Evolutionary conservation across 2,888 invertebrate species (phyloP), one percentile per base, ranked within the genome.

Genomic region (Aleiodes leptofemur): DNA sequence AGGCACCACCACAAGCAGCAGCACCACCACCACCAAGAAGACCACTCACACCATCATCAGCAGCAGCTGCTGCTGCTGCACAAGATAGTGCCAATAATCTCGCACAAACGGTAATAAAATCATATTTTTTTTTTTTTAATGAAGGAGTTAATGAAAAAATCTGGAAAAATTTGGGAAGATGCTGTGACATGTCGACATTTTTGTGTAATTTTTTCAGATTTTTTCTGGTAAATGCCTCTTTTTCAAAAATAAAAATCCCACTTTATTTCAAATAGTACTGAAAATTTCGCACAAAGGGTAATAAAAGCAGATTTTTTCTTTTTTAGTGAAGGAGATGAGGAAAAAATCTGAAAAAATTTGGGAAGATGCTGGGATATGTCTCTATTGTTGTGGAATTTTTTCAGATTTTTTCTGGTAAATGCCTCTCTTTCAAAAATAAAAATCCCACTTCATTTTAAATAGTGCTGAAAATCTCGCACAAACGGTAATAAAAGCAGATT

Each of bases 31-130:
- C 85, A 69, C 90, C 85, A 82, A 92, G 96, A 79, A 92, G 96
- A 88, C 96, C 96, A 80, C 92, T 96, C 83, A 95, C 96, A 79
- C 96, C 96, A 76, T 93, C 94, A 23, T 92, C 92, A 64, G 90
- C 95, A 90, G 91, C 93, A 90, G 91, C 93, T 86, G 91, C 94
- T 88, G 90, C 93, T 91, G 91, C 93, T 91, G 90, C 92, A 90
- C 90, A 90, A 89, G 91, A 89, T 77, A 87, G 88, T 69, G 90
- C 90, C 56, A 90, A 90, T 79, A 90, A 90, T 82, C 85, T 90
- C 77, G 90, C 90, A 73, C 90, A 90, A 83, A 90, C 90, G 80
- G 89, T 89, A 79, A 79, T 80, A 75, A 59, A 71, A 68, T 76
- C 64, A 43, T 1, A 7, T 38, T 7, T 38, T 43, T 43, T 43